Percentiles rank a stretch among this genome's conserved stretches.
phyloP scores from a whole-genome alignment of 2,113 vertebrate species.

The Phycodurus eques region DNA sequence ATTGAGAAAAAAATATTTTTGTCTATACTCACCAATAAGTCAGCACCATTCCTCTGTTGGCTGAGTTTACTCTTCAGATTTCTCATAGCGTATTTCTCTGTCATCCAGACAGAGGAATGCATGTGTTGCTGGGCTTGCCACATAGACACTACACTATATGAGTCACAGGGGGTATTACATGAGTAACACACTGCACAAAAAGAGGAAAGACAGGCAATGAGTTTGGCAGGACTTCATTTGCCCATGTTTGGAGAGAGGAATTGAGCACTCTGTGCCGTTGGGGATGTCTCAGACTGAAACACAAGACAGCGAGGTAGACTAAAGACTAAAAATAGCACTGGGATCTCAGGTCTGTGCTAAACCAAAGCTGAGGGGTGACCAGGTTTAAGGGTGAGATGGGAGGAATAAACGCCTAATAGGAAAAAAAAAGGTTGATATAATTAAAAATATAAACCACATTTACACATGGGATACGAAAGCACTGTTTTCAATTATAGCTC shows the following conservation, averaged over 20 bases:
- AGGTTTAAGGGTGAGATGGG: conserved; percentile 5
- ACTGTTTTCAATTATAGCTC: background rate
- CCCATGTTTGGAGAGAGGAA: conserved; percentile 66
- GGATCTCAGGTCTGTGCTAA: conserved; percentile 47
- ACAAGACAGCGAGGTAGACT: conserved; percentile 47
- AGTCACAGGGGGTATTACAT: conserved; percentile 17
- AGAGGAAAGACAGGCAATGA: conserved; percentile 8
- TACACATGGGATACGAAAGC: background rate
- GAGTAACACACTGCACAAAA: conserved; percentile 32
- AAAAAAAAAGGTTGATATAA: conserved; percentile 10
- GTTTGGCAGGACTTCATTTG: conserved; percentile 54
- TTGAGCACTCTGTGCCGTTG: conserved; percentile 42
- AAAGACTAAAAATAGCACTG: conserved; percentile 54
- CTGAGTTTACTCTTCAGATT: conserved; percentile 24
- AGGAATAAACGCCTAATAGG: conserved; percentile 10
- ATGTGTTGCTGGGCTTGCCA: conserved; percentile 19
- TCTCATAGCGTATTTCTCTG: conserved; percentile 23
- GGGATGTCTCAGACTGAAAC: conserved; percentile 51
- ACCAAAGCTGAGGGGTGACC: conserved; percentile 27
- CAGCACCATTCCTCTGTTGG: background rate
- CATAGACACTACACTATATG: conserved; percentile 27
- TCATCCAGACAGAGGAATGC: conserved; percentile 44
- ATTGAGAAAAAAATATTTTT: background rate
- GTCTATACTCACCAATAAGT: background rate
- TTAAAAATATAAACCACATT: background rate